Evolutionary conservation across 1,140 invertebrate species (phyloP), one percentile per base, ranked within the genome.

Genomic region (Drosophila punjabiensis): DNA sequence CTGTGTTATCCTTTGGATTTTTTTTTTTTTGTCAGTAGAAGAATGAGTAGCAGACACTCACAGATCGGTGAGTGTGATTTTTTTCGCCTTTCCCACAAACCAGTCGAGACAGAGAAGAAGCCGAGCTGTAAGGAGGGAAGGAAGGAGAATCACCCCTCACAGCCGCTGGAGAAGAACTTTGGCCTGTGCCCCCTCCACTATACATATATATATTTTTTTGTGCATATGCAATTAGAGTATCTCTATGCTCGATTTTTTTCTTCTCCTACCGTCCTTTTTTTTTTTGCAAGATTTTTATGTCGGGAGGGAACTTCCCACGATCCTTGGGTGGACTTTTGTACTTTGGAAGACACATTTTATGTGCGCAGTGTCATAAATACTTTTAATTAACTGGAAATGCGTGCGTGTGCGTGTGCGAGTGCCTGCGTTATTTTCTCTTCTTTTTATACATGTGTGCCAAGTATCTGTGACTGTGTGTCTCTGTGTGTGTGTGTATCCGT

Each of bases 311-410:
- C 85, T 89, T 88, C 84, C 84, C 85, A 88, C 84, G 85, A 84
- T 88, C 85, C 84, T 89, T 83, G 74, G 79, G 81, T 81, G 79
- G 70, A 86, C 82, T 86, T 82, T 82, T 79, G 82, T 89, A 83
- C 83, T 81, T 75, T 68, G 70, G 55, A 74, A 74, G 68, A 74
- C 55, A 74, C 68, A 74, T 73, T 74, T 74, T 82, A 71, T 77
- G 62, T 59, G 41, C 59, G 59, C 69, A 83, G 76, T 84, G 82
- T 87, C 83, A 86, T 87, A 86, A 86, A 86, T 86, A 86, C 83
- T 86, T 86, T 86, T 86, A 86, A 86, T 86, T 86, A 86, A 87
- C 83, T 86, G 83, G 70, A 86, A 87, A 70, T 82, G 83, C 71
- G 71, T 79, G 61, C 47, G 68, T 58, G 70, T 79, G 61, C 45